Evolutionary conservation across 2,888 invertebrate genomes (phyloP).

Genomic region (Zhengitettix transpicula): DNA sequence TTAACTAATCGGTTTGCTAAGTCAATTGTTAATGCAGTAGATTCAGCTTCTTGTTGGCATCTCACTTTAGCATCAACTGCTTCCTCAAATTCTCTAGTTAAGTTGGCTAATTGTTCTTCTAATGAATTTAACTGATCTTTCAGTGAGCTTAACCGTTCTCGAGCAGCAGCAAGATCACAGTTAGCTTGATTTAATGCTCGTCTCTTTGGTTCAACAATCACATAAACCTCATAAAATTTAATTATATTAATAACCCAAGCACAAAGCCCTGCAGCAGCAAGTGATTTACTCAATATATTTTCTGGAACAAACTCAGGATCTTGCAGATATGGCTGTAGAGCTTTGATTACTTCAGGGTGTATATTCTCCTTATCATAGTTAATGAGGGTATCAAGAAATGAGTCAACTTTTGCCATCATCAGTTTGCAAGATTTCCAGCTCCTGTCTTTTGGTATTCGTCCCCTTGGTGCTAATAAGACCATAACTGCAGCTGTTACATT

Average conservation of each 20-base stretch:
- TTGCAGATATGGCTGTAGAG: conserved; percentile 41
- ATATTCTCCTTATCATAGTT: conserved; percentile 91
- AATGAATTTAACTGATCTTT: conserved; percentile 46
- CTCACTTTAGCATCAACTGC: conserved; percentile 75
- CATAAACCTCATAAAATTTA: conserved; percentile 76
- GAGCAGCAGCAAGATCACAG: conserved; percentile 62
- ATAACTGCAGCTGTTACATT: conserved; percentile 76
- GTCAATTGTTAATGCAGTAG: conserved; percentile 74
- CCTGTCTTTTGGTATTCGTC: conserved; percentile 76
- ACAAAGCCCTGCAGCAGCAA: conserved; percentile 83
- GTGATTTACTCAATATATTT: conserved; percentile 67
- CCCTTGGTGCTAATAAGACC: conserved; percentile 65
- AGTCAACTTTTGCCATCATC: conserved; percentile 82
- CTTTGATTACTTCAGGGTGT: conserved; percentile 72
- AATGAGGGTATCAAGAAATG: conserved; percentile 64
- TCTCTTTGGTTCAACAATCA: conserved; percentile 83
- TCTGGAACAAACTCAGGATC: conserved; percentile 71
- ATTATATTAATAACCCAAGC: conserved; percentile 90
- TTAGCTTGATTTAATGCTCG: conserved; percentile 73
- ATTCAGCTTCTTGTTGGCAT: conserved; percentile 85
- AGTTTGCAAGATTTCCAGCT: conserved; percentile 84
- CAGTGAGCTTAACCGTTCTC: conserved; percentile 59
- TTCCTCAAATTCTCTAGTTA: conserved; percentile 70
- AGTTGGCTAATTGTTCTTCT: conserved; percentile 56
- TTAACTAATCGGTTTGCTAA: conserved; percentile 83